phyloP scores from a whole-genome alignment of 2,797 vertebrate genomes.

The Dipus sagitta region DNA sequence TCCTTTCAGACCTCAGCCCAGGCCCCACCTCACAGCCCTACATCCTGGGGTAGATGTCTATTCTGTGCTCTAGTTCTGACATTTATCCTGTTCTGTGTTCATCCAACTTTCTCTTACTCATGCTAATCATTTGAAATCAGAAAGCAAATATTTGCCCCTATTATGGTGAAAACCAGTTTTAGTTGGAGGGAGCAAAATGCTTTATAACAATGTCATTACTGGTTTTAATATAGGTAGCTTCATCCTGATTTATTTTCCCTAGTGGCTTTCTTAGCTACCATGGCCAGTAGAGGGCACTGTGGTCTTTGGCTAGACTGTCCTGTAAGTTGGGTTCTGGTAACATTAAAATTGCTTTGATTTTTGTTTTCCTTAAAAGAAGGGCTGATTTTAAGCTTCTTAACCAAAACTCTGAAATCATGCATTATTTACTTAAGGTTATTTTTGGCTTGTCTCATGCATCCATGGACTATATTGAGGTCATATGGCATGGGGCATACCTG shows the following conservation, averaged over 20 bases:
- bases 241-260: background rate
- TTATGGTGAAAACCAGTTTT: background rate
- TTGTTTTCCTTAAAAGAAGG: background rate
- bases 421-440: constrained; percentile 34
- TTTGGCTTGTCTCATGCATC: constrained; percentile 22
- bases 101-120: background rate
- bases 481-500: background rate
- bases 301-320: constrained; percentile 63
- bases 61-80: background rate
- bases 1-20: background rate
- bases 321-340: background rate
- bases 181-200: background rate
- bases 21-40: background rate
- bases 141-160: background rate
- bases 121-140: background rate
- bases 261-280: background rate
- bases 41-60: too few species aligned
- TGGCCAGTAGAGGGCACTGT: constrained; percentile 84
- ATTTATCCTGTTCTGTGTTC: background rate
- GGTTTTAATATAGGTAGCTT: background rate
- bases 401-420: constrained; percentile 3
- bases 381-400: constrained; percentile 30
- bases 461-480: background rate
- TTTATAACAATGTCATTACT: background rate
- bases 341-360: constrained; percentile 6